Conservation (phyloP, 2,888 invertebrate species). For the Ophion costatus region DNA sequence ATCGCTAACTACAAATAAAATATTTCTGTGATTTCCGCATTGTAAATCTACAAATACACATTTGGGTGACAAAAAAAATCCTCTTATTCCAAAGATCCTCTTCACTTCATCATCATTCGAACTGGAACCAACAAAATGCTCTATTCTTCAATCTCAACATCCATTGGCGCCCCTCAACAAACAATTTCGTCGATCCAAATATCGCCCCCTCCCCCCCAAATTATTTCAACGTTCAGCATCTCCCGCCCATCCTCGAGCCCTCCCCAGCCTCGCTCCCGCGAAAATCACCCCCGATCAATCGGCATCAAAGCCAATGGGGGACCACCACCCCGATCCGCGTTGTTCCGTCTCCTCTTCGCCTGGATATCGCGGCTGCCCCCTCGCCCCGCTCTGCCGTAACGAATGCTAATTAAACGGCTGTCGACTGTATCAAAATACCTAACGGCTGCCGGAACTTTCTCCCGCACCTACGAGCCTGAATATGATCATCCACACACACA, state of each 20-base stretch:
- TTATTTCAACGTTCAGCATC: background rate
- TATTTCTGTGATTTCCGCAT: too few species aligned
- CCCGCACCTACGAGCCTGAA: background rate
- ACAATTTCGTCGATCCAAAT: background rate
- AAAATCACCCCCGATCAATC: slow-evolving; percentile 5
- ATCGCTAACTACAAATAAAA: too few species aligned
- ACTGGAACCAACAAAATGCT: too few species aligned
- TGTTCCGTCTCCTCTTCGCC: slow-evolving; percentile 31
- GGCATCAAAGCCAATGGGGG: background rate
- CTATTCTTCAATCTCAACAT: too few species aligned
- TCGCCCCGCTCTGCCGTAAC: slow-evolving; percentile 73
- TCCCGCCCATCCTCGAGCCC: background rate
- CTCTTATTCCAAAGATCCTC: too few species aligned
- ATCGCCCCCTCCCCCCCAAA: background rate
- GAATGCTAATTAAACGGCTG: slow-evolving; percentile 83
- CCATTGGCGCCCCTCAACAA: too few species aligned
- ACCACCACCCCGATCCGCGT: slow-evolving; percentile 15
- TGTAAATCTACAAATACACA: too few species aligned
- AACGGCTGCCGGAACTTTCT: slow-evolving; percentile 74
- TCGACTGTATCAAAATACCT: slow-evolving; percentile 82
- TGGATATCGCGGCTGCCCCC: slow-evolving; percentile 29
- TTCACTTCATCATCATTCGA: too few species aligned
- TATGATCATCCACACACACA: background rate
- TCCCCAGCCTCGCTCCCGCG: background rate
- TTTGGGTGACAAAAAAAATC: too few species aligned